Conservation (phyloP, 2,113 vertebrate genomes). For the Stegostoma tigrinum region DNA sequence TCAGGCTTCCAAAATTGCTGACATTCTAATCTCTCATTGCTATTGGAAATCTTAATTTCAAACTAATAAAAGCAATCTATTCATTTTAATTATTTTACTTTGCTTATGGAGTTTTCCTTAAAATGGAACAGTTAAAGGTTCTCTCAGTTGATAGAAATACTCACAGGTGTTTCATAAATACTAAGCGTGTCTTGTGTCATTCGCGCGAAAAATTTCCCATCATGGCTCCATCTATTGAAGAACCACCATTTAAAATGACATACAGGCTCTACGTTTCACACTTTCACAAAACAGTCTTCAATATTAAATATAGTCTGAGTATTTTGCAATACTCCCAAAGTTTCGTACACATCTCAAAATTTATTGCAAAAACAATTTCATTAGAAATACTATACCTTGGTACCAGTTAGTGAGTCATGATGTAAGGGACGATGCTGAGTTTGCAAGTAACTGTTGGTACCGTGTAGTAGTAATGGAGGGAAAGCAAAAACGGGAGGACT, state of each 20-base stretch:
- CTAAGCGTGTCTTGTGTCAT: conserved; percentile 92
- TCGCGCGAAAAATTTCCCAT: conserved; percentile 96
- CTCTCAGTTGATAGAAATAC: conserved; percentile 43
- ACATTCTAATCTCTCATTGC: neutral
- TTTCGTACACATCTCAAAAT: neutral
- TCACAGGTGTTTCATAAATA: conserved; percentile 95
- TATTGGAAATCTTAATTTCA: neutral
- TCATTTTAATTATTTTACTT: neutral
- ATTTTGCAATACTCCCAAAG: neutral
- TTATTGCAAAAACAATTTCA: neutral
- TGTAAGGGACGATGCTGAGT: neutral
- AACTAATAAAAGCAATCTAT: neutral
- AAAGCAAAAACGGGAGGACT: neutral
- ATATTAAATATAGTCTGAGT: neutral
- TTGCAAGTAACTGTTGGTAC: neutral
- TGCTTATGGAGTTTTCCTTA: neutral
- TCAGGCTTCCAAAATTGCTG: neutral
- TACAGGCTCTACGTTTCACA: neutral
- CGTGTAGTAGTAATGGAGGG: neutral
- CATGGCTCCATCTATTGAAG: conserved; percentile 82
- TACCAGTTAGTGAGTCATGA: neutral
- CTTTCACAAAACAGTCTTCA: neutral
- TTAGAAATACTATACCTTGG: neutral
- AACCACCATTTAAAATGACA: neutral
- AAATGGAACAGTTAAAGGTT: neutral